Evolutionary conservation across 2,888 invertebrate genomes (phyloP), one percentile per base, ranked within the genome.

Genomic region (Cetonia aurata): DNA sequence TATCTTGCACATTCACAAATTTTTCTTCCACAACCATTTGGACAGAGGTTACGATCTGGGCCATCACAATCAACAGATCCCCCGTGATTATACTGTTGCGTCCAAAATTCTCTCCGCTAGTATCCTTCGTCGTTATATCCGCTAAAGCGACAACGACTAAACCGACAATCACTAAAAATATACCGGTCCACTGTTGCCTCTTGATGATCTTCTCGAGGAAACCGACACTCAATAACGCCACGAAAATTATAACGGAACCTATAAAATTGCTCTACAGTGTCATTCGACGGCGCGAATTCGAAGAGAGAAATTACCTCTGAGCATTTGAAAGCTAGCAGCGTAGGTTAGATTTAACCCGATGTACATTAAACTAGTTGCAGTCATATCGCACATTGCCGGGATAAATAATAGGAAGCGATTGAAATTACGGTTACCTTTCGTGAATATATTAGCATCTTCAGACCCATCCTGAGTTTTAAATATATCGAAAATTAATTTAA

Each of bases 21-120:
- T 95, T 96, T 83, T 99, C 98, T 84, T 99, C 98, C 73, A 95
- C 92, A 0, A 98, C 96, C 93, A 98, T 96, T 86, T 98, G 97
- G 69, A 92, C 88, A 0, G 96, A 93, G 15, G 92, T 92, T 75
- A 98, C 90, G 57, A 98, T 90, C 81, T 92, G 92, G 0, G 93
- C 93, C 60, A 90, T 86, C 59, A 94, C 87, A 75, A 94, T 92
- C 41, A 94, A 86, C 73, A 93, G 82, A 82, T 94, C 93, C 0
- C 94, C 96, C 3, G 95, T 93, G 77, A 97, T 91, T 59, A 96
- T 88, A 65, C 91, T 91, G 83, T 96, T 96, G 44, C 84, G 81
- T 10, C 87, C 87, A 69, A 87, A 87, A 71, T 79, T 79, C 17
- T 83, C 78, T 3, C 80, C 80, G 52, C 86, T 83, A 0, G 81